Conservation (phyloP, 2,888 invertebrate genomes). For the Tholera decimalis region DNA sequence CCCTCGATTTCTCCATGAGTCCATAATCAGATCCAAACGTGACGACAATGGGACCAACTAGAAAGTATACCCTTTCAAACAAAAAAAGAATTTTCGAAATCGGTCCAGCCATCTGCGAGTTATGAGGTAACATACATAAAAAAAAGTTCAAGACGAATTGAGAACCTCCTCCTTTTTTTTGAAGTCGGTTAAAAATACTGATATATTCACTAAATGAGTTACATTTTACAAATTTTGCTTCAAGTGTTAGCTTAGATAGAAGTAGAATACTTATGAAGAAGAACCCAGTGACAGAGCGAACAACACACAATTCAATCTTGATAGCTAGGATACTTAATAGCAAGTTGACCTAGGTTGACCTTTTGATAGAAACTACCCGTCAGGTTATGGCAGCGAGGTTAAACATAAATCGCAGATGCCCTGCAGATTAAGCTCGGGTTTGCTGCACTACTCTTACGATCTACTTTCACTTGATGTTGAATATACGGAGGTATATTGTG, state of each 20-base stretch:
- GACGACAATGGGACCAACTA: no score
- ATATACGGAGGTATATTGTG: constrained; percentile 11
- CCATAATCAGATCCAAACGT: no score
- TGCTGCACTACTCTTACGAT: constrained; percentile 37
- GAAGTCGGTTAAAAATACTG: no score
- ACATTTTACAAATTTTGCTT: no score
- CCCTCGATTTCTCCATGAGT: no score
- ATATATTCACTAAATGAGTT: no score
- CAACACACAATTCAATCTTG: neutral
- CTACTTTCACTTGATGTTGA: constrained; percentile 48
- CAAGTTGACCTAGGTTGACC: constrained; percentile 34
- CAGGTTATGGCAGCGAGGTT: constrained; percentile 43
- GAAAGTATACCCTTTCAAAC: no score
- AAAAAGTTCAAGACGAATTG: no score
- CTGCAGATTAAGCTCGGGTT: constrained; percentile 46
- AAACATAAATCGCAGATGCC: constrained; percentile 54
- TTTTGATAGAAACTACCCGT: constrained; percentile 49
- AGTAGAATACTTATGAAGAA: neutral
- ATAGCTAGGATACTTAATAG: constrained; percentile 16
- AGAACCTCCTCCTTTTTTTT: no score
- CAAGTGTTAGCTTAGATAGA: neutral
- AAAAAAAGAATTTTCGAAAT: no score
- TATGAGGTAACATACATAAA: no score
- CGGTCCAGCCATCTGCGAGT: no score
- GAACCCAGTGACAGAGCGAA: constrained; percentile 5